Conservation (phyloP, 2,113 vertebrate species). For the Taurulus bubalis region DNA sequence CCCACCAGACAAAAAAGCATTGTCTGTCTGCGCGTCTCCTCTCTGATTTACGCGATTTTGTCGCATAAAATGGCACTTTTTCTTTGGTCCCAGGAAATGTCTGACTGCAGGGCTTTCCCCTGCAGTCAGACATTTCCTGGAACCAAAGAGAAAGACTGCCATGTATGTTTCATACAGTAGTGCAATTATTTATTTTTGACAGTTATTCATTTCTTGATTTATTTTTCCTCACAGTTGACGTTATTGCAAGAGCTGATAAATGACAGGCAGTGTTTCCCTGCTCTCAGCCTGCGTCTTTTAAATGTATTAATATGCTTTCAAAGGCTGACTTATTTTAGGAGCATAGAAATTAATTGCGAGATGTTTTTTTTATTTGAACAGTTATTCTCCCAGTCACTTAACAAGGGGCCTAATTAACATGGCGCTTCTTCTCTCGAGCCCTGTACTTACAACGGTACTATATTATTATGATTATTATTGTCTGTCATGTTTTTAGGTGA, state of each 20-base stretch:
- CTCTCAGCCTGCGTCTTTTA: slow-evolving; percentile 2
- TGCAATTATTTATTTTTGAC: slow-evolving; percentile 21
- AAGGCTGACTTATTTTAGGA: neutral
- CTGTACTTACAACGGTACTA: no score
- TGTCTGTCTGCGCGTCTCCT: slow-evolving; percentile 80
- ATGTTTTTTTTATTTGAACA: neutral
- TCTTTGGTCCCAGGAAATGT: slow-evolving; percentile 74
- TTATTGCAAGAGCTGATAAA: slow-evolving; percentile 21
- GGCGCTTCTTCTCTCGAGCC: neutral
- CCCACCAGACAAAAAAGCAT: slow-evolving; percentile 79
- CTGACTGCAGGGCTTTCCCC: slow-evolving; percentile 65
- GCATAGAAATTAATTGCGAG: neutral
- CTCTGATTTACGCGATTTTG: slow-evolving; percentile 77
- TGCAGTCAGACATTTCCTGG: no score
- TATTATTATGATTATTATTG: neutral
- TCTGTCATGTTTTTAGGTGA: slow-evolving; percentile 56
- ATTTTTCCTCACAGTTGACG: slow-evolving; percentile 25
- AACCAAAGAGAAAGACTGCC: no score
- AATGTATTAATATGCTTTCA: neutral
- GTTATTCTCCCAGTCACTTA: neutral
- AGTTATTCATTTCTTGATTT: slow-evolving; percentile 28
- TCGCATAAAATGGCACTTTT: slow-evolving; percentile 83
- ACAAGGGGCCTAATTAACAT: slow-evolving; percentile 16
- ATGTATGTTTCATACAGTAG: slow-evolving; percentile 53
- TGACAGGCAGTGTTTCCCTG: slow-evolving; percentile 17